Evolutionary conservation across 2,113 vertebrate genomes (phyloP).

Genomic region (Mixornis gularis): DNA sequence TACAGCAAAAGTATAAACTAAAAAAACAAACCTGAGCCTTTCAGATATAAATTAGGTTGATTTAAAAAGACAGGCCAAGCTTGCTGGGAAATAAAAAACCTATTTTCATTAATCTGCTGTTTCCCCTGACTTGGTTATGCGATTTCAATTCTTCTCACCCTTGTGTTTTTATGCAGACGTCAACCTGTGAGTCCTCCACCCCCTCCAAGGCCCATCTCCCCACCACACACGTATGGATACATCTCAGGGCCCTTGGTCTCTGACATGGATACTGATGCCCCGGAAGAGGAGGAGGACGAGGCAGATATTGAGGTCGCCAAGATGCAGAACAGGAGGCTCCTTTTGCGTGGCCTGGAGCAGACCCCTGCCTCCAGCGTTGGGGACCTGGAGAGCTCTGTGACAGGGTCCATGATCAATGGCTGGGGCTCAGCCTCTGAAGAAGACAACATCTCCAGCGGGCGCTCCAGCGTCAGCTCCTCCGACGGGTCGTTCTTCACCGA

Average conservation of each 20-base stretch:
- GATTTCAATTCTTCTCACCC: not conserved
- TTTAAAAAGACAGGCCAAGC: not conserved
- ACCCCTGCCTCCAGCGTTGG: slow-evolving; percentile 95
- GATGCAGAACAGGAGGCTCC: slow-evolving; percentile 86
- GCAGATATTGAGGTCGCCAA: slow-evolving; percentile 89
- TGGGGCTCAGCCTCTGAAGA: slow-evolving; percentile 98
- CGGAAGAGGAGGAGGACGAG: slow-evolving; percentile 86
- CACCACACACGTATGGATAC: slow-evolving; percentile 94
- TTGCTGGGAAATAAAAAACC: not conserved
- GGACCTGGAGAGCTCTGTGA: slow-evolving; percentile 95
- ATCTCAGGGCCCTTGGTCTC: slow-evolving; percentile 90
- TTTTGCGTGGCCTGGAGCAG: slow-evolving; percentile 91
- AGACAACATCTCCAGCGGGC: slow-evolving; percentile 93
- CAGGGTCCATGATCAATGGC: slow-evolving; percentile 99
- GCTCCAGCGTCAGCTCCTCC: slow-evolving; percentile 94
- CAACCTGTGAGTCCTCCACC: slow-evolving; percentile 91
- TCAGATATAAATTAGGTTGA: not conserved
- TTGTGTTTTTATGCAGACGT: slow-evolving; percentile 71
- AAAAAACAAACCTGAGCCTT: not conserved
- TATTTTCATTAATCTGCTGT: not conserved
- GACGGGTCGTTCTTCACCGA: slow-evolving; percentile 98
- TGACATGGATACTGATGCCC: slow-evolving; percentile 90
- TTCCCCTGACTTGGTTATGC: not conserved
- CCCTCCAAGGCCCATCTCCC: slow-evolving; percentile 87
- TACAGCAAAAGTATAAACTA: not conserved